A percentile compares a stretch with the other conserved stretches of the same genome.
Conservation (phyloP, 2,888 invertebrate genomes). For the Clostera curtula region DNA sequence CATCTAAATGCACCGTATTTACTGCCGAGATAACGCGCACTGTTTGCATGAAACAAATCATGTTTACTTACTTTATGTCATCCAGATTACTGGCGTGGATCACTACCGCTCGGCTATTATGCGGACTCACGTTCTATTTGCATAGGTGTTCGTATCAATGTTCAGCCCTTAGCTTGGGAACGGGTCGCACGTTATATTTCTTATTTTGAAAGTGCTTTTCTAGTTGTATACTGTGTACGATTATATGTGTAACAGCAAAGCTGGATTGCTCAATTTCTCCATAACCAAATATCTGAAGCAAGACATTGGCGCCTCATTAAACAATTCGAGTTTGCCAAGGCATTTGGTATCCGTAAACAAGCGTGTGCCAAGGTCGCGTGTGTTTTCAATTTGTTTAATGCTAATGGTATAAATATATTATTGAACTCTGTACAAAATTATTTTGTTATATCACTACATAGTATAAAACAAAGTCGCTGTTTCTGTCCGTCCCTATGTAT, state of each 20-base stretch:
- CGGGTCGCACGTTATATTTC: slow-evolving; percentile 5
- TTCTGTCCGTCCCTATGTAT: too few species aligned
- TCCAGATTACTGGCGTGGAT: slow-evolving; percentile 47
- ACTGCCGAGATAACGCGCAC: slow-evolving; percentile 48
- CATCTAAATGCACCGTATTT: slow-evolving; percentile 43
- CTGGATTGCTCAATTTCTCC: slow-evolving; percentile 7
- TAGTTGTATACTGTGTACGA: not conserved
- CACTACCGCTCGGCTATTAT: slow-evolving; percentile 39
- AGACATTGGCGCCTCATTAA: slow-evolving; percentile 23
- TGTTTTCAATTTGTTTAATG: slow-evolving; percentile 47
- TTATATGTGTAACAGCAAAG: too few species aligned
- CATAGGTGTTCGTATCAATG: slow-evolving; percentile 41
- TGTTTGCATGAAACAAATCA: slow-evolving; percentile 64
- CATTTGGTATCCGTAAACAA: slow-evolving; percentile 58
- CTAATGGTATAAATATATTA: slow-evolving; percentile 27
- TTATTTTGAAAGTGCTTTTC: slow-evolving; percentile 7
- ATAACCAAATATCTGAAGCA: slow-evolving; percentile 12
- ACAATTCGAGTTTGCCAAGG: slow-evolving; percentile 43
- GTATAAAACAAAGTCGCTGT: not conserved
- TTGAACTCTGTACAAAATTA: slow-evolving; percentile 22
- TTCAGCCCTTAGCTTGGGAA: not conserved
- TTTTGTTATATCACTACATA: slow-evolving; percentile 7
- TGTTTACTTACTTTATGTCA: slow-evolving; percentile 60
- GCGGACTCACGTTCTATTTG: slow-evolving; percentile 64
- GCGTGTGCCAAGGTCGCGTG: slow-evolving; percentile 46